A percentile compares a stretch with the other conserved stretches of the same genome.
These are phyloP conservation scores for Teleogryllus oceanicus DNA, from an alignment of 2,888 invertebrate genomes.

Conservation along the genomic window DNA sequence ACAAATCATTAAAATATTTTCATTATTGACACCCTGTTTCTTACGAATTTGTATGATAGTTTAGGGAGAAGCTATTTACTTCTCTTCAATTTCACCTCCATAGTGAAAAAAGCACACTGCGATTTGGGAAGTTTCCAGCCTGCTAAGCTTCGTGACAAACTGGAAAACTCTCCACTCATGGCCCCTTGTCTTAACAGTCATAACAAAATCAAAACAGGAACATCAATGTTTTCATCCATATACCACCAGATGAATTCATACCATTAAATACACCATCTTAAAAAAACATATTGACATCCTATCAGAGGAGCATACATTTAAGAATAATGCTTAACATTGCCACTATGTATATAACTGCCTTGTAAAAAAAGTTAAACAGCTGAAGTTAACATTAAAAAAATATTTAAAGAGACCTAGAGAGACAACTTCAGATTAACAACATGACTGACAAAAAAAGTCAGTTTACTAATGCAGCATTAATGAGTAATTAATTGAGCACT, in stretches of 20 bases:
- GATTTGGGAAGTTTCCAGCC: background rate
- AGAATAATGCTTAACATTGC: conserved; percentile 22
- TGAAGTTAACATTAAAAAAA: conserved; percentile 21
- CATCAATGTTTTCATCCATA: conserved; percentile 18
- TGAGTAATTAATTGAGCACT: conserved; percentile 56
- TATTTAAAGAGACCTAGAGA: conserved; percentile 30
- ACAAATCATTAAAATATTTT: background rate
- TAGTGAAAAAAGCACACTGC: background rate
- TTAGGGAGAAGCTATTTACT: background rate
- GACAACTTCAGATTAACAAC: conserved; percentile 29
- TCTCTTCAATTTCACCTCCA: background rate
- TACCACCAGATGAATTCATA: background rate
- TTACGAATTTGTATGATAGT: background rate
- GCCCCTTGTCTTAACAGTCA: conserved; percentile 1
- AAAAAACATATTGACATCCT: conserved; percentile 20
- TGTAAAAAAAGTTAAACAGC: conserved; percentile 1
- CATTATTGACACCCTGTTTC: conserved; percentile 8
- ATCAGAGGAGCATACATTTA: conserved; percentile 22
- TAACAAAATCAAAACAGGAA: conserved; percentile 11
- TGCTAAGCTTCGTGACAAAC: background rate
- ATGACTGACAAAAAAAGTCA: conserved; percentile 26
- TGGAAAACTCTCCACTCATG: background rate
- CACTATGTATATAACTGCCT: conserved; percentile 9
- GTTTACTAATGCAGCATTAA: conserved; percentile 31
- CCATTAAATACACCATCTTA: background rate